phyloP scores from a whole-genome alignment of 2,797 vertebrate genomes.

The Pipistrellus pipistrellus region DNA sequence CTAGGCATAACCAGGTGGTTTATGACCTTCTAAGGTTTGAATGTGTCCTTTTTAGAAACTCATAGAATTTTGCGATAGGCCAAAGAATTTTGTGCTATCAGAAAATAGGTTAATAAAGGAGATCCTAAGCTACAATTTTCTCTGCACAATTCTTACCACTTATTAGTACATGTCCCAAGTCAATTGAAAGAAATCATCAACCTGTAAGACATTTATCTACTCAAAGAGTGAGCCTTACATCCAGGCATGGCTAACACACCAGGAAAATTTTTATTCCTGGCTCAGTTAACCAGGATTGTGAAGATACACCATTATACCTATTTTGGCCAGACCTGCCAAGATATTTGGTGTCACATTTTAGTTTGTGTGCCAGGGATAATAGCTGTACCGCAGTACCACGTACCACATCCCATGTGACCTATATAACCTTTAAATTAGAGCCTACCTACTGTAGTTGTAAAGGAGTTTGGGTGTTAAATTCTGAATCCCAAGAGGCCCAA shows the following conservation, averaged over 20 bases:
- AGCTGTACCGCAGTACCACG: not conserved
- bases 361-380: not conserved
- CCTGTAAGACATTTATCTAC: not conserved
- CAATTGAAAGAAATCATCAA: not conserved
- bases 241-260: not conserved
- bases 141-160: not conserved
- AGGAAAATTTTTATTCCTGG: not conserved
- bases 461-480: not conserved
- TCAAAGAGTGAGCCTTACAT: not conserved
- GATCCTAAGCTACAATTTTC: not conserved
- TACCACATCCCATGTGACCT: not conserved
- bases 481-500: not conserved
- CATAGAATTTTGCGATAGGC: not conserved
- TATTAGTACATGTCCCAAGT: not conserved
- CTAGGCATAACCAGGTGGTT: not conserved
- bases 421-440: not conserved
- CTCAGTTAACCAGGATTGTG: not conserved
- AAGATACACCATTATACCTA: not conserved
- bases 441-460: not conserved
- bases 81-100: constrained; percentile 26
- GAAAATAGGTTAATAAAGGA: constrained; percentile 47
- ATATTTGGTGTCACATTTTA: not conserved
- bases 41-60: not conserved
- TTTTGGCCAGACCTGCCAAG: not conserved
- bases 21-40: not conserved